These are phyloP conservation scores for Tiphia femorata DNA, from an alignment of 2,888 invertebrate genomes.

Conservation along the genomic window DNA sequence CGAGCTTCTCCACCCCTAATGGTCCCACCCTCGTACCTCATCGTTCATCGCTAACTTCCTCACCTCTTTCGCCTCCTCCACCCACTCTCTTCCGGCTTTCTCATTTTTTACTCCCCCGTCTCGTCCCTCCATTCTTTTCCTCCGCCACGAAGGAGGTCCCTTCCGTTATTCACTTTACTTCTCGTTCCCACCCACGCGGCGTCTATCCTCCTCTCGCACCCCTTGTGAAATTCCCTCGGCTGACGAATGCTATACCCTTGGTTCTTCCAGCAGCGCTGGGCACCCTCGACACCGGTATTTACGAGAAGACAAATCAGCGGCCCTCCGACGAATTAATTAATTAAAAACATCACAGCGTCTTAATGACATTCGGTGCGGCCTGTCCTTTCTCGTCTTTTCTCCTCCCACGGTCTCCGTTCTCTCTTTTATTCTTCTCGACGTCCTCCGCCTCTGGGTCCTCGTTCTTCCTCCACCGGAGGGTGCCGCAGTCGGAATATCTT, in stretches of 20 bases:
- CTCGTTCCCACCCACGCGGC: too few relatives aligned
- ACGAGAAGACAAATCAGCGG: constrained; percentile 46
- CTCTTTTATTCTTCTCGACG: neutral
- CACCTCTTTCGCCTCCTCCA: constrained; percentile 8
- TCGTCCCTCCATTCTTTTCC: constrained; percentile 19
- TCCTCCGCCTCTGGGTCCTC: constrained; percentile 2
- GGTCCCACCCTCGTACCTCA: neutral
- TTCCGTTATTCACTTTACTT: too few relatives aligned
- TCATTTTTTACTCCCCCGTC: constrained; percentile 12
- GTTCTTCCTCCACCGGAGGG: neutral
- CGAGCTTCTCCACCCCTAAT: constrained; percentile 17
- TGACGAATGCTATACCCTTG: too few relatives aligned
- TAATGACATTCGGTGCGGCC: constrained; percentile 38
- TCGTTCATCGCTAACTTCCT: neutral
- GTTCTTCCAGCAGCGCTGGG: too few relatives aligned
- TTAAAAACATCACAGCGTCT: constrained; percentile 54
- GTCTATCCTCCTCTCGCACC: too few relatives aligned
- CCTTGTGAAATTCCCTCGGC: too few relatives aligned
- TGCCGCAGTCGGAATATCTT: constrained; percentile 1
- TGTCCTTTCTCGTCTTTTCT: constrained; percentile 1
- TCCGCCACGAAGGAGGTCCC: constrained; percentile 4
- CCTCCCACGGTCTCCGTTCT: neutral
- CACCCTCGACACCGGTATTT: constrained; percentile 35
- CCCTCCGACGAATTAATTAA: constrained; percentile 50
- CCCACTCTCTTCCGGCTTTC: constrained; percentile 9